Conservation (phyloP, 2,797 vertebrate species). For the Sarcoramphus papa region DNA sequence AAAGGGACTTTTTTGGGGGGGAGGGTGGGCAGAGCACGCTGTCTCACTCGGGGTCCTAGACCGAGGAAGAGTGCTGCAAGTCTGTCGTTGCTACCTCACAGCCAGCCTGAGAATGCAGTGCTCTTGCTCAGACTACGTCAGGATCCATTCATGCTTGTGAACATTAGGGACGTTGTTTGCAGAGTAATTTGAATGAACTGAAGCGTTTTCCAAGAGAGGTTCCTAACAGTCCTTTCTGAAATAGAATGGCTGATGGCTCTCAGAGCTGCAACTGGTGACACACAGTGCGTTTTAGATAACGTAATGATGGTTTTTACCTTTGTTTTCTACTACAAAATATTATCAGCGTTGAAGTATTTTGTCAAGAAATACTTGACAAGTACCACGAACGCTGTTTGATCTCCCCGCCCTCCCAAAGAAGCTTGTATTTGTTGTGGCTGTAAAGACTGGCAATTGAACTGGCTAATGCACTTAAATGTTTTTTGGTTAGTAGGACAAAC, state of each 20-base stretch:
- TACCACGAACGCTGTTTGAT: background rate
- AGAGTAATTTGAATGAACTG: background rate
- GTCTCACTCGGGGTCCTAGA: background rate
- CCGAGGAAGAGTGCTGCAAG: background rate
- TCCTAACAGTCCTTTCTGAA: background rate
- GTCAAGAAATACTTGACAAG: background rate
- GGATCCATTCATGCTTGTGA: background rate
- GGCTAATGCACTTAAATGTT: background rate
- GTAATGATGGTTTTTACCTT: background rate
- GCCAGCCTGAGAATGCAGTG: background rate
- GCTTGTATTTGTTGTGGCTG: background rate
- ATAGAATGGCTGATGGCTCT: background rate
- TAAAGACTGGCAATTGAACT: background rate
- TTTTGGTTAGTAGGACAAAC: background rate
- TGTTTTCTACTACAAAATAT: background rate
- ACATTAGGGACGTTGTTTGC: background rate
- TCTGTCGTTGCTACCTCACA: background rate
- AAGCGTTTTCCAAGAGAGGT: background rate
- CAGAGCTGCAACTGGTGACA: background rate
- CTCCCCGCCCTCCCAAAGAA: background rate
- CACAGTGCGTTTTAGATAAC: background rate
- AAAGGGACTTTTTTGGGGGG: background rate
- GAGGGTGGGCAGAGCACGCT: background rate
- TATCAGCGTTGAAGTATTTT: background rate
- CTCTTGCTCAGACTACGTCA: background rate